A percentile compares a stretch with the other conserved stretches of the same genome.
These are phyloP conservation scores for Copidosoma aretas DNA, from an alignment of 2,888 invertebrate species.

Conservation along the genomic window DNA sequence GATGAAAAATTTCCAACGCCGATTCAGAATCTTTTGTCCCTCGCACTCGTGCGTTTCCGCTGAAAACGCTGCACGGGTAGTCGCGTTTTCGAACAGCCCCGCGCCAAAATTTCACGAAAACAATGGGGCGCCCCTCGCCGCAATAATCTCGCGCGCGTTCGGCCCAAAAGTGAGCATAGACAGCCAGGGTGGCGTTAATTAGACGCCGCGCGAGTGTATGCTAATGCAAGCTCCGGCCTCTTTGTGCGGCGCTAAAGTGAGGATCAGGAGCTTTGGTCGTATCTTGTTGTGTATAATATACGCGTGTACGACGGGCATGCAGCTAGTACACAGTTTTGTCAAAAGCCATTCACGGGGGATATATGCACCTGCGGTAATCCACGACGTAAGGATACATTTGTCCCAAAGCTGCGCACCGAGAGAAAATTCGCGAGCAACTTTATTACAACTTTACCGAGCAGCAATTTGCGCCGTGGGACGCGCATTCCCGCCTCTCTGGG, in stretches of 20 bases:
- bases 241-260: not conserved
- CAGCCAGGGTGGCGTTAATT: slow-evolving; percentile 3
- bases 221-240: slow-evolving; percentile 27
- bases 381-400: too few relatives aligned
- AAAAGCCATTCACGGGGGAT: too few relatives aligned
- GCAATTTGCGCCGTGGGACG: slow-evolving; percentile 28
- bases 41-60: too few relatives aligned
- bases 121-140: not conserved
- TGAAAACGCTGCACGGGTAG: too few relatives aligned
- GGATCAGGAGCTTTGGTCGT: not conserved
- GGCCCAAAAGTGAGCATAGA: not conserved
- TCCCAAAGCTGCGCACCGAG: too few relatives aligned
- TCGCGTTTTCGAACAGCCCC: not conserved
- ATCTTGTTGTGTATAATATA: too few relatives aligned
- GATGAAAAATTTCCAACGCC: too few relatives aligned
- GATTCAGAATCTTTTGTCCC: too few relatives aligned
- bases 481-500: slow-evolving; percentile 34
- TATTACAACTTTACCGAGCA: slow-evolving; percentile 19
- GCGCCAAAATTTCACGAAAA: not conserved
- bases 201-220: slow-evolving; percentile 35
- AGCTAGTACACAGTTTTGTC: too few relatives aligned
- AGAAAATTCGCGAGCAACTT: not conserved
- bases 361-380: too few relatives aligned
- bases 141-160: not conserved
- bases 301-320: too few relatives aligned